phyloP scores from a whole-genome alignment of 2,113 vertebrate species.

The Corythornis cristatus region DNA sequence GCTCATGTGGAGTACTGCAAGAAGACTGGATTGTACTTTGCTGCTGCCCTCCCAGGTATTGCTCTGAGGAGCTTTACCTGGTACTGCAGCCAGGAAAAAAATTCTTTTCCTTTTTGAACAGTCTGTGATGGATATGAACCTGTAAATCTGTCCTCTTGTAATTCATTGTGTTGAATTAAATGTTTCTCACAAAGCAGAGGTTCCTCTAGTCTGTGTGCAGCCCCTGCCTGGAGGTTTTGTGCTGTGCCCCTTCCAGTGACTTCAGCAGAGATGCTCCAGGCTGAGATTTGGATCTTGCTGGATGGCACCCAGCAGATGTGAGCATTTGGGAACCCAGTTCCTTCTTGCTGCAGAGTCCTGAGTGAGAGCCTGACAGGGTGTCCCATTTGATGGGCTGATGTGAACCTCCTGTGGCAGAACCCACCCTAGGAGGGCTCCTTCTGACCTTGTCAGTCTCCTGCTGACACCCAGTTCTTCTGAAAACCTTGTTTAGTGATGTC shows the following conservation, averaged over 20 bases:
- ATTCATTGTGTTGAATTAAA: conserved; percentile 67
- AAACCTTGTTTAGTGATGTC: neutral
- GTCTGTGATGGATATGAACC: conserved; percentile 33
- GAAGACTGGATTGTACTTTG: conserved; percentile 12
- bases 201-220: neutral
- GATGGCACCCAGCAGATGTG: no score
- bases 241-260: neutral
- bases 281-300: no score
- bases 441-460: no score
- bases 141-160: conserved; percentile 60
- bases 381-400: no score
- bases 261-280: neutral
- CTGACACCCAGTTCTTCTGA: neutral
- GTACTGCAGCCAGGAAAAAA: neutral
- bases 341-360: no score
- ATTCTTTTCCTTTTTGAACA: conserved; percentile 42
- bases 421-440: no score
- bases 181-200: conserved; percentile 39
- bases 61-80: neutral
- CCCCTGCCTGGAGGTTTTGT: neutral
- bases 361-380: no score
- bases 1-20: conserved; percentile 28
- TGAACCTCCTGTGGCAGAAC: no score
- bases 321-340: no score
- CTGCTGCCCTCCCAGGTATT: neutral